Base-by-base conservation (phyloP, 2,113 vertebrate genomes). In the Larimichthys crocea region DNA sequence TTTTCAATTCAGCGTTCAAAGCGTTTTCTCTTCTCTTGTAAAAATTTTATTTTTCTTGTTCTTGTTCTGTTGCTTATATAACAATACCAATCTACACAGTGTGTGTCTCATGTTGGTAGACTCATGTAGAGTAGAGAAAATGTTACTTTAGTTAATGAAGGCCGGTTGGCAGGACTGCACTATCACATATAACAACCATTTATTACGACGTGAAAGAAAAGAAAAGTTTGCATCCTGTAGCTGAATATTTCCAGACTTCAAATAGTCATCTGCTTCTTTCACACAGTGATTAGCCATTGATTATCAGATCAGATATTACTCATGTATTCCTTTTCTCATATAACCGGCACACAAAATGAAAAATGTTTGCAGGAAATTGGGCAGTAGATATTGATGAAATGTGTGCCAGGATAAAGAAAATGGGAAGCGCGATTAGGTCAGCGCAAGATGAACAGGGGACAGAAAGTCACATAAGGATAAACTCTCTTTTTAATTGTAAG, bases 291-390 rank as follows among this genome's bases (percentile, higher is more conserved):
- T 44, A 26, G 35, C 31, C 61, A 49, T 35, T 66, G 63, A 57
- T 71, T 3, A 35, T 35, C 31, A 31, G 16, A 46, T 61, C 16
- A 55, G 59, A 76, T 68, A 62, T 20, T 66, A 19, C 7, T 6
- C 4, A 4, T 2, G 7, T 7, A n/a, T 57, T 49, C n/a, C 61
- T 52, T 17, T 50, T 52, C 15, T 76, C 12, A 48, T 24, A 26
- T 8, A 31, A 61, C 5, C 22, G 46, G 50, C 14, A 22, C 14
- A 0, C 62, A 79, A 84, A 84, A 76, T 86, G 31, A 63, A 76
- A 79, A 79, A 74, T 42, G 17, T 50, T 53, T 11, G 16, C 26
- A 79, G 66, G 86, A 75, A 83, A 82, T 61, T 61, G 48, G 42
- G 3, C 74, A 71, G 26, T 22, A 20, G 60, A 56, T 69, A 56